Base-by-base conservation (phyloP, 92 coral and sea anemone species). In the Paramuricea clavata region DNA sequence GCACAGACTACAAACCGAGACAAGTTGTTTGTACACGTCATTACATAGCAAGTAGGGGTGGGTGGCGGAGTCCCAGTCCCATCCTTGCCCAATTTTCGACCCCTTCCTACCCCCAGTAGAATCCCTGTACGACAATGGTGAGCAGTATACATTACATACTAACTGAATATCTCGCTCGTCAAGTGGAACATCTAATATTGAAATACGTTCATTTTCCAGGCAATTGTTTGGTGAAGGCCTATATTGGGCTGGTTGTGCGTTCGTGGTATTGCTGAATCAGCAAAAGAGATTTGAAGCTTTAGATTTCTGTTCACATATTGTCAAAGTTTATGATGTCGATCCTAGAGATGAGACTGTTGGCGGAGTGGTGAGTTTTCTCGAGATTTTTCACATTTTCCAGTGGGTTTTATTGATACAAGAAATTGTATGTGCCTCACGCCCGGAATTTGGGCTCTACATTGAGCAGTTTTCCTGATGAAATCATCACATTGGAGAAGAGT, bases 211-310 rank as follows among this genome's bases (percentile, higher is more conserved):
- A 21, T 49, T 74, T 83, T 74, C 49, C 78, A 95, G 98, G 49
- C 93, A 95, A 50, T 90, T 97, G 70, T 95, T 94, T 83, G 98
- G 98, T 23, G 98, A 95, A 62, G 98, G 98, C 12, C 94, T 95
- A 42, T 91, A 92, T 78, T 95, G 98, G 98, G 98, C 98, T 0
- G 98, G 98, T 10, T 95, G 98, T 69, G 91, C 95, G 0, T 81
- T 95, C 50, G 94, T 95, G n/a, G 92, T 95, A 4, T 85, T 95
- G 43, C 88, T 95, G 88, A 94, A 90, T 6, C 98, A 95, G 73
- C 94, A 95, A 64, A 92, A 87, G 81, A 95, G 98, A 19, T 95
- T 92, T 57, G 98, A 95, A 75, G 98, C 98, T 27, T 86, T 95
- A 33, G 98, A 95, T 75, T 95, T 95, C 80, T 95, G 98, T 82